These are phyloP conservation scores for Leucophenga varia DNA, from an alignment of 1,140 invertebrate genomes.

Conservation along the genomic window DNA sequence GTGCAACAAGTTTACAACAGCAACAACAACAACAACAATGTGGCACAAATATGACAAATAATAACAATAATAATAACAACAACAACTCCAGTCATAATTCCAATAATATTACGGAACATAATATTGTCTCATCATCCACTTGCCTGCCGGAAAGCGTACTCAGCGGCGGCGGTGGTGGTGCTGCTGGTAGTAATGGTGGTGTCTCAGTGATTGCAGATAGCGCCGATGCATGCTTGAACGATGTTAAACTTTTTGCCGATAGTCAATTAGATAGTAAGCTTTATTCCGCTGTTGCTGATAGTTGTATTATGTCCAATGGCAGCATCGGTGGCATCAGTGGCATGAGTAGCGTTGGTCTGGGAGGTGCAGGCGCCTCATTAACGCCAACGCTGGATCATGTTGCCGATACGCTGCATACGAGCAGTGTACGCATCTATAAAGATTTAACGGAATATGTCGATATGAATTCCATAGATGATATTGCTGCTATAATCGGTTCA, in stretches of 20 bases:
- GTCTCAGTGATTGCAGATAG: too few species aligned
- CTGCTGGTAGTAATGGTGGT: slow-evolving; percentile 32
- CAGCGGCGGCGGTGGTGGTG: slow-evolving; percentile 43
- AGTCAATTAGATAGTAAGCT: slow-evolving; percentile 64
- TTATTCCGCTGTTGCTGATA: slow-evolving; percentile 62
- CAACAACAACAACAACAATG: slow-evolving; percentile 26
- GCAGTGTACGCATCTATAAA: slow-evolving; percentile 54
- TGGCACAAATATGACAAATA: slow-evolving; percentile 58
- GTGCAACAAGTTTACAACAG: too few species aligned
- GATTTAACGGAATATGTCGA: slow-evolving; percentile 61
- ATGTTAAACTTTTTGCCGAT: slow-evolving; percentile 57
- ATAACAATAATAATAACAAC: slow-evolving; percentile 2
- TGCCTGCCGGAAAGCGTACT: slow-evolving; percentile 62
- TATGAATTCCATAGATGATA: slow-evolving; percentile 76
- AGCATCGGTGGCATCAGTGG: slow-evolving; percentile 7
- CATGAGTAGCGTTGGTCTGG: neutral
- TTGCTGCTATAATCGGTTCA: slow-evolving; percentile 83
- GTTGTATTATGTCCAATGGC: slow-evolving; percentile 54
- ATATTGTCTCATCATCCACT: slow-evolving; percentile 69
- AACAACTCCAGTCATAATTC: slow-evolving; percentile 27
- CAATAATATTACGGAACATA: slow-evolving; percentile 61
- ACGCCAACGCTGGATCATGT: slow-evolving; percentile 50
- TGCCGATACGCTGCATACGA: slow-evolving; percentile 56
- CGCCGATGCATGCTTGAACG: slow-evolving; percentile 46
- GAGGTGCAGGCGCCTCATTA: slow-evolving; percentile 20